Evolutionary conservation across 1,140 invertebrate genomes (phyloP), one percentile per base, ranked within the genome.

Genomic region (Samia ricini): DNA sequence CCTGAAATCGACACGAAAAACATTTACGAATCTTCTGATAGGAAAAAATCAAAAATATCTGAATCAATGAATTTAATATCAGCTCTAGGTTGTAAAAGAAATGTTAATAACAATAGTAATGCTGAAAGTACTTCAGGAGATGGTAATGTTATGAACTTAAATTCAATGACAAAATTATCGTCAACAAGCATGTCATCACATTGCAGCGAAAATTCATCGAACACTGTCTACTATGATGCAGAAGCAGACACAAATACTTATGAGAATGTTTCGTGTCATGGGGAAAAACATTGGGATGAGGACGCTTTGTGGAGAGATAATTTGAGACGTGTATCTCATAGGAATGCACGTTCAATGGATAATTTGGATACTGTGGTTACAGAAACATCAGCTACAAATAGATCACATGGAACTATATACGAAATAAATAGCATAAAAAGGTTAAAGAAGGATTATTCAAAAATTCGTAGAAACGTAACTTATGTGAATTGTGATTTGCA

Each of bases 221-320:
- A 83, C 60, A 89, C 87, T 21, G 87, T 89, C 24, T 89, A 89
- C 71, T 89, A 89, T 64, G 87, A 89, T 52, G 87, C 87, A 10
- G 87, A 89, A 76, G 79, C 85, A n/a, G 88, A 90, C 54, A 70
- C 79, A 51, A 67, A 76, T 66, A 72, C 83, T 21, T 90, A 90
- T 63, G 88, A 89, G 74, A 90, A 85, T 91, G 19, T 94, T 24
- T 67, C 85, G 29, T 88, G 79, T 67, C 78, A 88, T 56, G 93
- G 93, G 23, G 94, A 95, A 66, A 93, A 95, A 84, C 92, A 95
- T 22, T 97, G 95, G 95, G 95, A 96, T 79, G 95, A 97, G 84
- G 95, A 97, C 82, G 85, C 92, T 5, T 87, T 96, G 0, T 97
- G 96, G 95, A 91, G 95, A 57, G 95, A 97, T 75, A 95, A 94